phyloP scores from a whole-genome alignment of 2,888 invertebrate species.

The Euplagia quadripunctaria region DNA sequence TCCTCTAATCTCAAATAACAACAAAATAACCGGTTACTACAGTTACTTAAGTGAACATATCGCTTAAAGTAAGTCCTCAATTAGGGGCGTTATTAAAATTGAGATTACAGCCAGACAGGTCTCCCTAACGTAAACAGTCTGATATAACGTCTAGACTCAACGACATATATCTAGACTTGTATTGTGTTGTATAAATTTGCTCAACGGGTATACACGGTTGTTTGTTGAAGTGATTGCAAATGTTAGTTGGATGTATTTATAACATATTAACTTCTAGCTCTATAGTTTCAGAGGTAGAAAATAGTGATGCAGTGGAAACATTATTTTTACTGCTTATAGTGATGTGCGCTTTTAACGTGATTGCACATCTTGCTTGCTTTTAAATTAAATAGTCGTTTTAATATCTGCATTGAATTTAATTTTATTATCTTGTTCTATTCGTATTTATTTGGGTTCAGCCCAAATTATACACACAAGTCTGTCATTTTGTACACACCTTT shows the following conservation, averaged over 20 bases:
- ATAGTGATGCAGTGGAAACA: too few species aligned
- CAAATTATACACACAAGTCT: too few species aligned
- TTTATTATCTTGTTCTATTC: too few species aligned
- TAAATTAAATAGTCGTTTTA: too few species aligned
- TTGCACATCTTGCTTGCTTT: too few species aligned
- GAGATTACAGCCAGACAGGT: constrained; percentile 45
- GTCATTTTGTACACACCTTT: too few species aligned
- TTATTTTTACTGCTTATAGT: too few species aligned
- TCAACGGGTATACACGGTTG: not conserved
- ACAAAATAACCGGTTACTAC: not conserved
- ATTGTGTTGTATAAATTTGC: not conserved
- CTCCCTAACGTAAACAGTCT: constrained; percentile 57
- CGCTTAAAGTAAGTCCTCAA: not conserved
- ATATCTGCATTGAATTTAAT: too few species aligned
- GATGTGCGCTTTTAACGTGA: too few species aligned
- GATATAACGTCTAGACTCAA: constrained; percentile 62
- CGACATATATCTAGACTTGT: not conserved
- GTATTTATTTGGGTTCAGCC: too few species aligned
- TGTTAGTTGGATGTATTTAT: not conserved
- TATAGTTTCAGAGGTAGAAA: too few species aligned
- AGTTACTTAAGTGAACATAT: not conserved
- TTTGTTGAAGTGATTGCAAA: not conserved
- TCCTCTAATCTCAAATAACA: not conserved
- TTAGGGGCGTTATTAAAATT: constrained; percentile 54
- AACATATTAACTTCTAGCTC: not conserved